Conservation (phyloP, 2,113 vertebrate genomes). For the Campylorhamphus procurvoides region DNA sequence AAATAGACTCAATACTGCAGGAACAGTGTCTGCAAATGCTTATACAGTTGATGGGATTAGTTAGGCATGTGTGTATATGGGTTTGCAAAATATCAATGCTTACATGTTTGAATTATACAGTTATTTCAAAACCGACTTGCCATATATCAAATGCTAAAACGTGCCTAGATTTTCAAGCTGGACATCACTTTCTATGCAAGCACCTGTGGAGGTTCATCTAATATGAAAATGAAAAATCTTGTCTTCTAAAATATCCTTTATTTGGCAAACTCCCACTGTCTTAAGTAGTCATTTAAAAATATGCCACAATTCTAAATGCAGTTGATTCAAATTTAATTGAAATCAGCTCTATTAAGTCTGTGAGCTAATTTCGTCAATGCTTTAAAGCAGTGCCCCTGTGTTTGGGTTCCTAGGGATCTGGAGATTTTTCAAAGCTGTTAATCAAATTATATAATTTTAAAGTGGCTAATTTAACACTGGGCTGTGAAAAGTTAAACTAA, state of each 20-base stretch:
- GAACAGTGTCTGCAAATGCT: not conserved
- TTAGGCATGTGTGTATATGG: accelerated
- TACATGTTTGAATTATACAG: not conserved
- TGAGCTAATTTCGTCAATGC: not conserved
- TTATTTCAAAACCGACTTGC: not conserved
- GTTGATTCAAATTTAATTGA: not conserved
- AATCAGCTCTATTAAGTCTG: not conserved
- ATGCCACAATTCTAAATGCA: not conserved
- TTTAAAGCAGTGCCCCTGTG: not conserved
- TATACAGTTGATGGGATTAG: not conserved
- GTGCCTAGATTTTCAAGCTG: not conserved
- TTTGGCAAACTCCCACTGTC: not conserved
- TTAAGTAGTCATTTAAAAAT: not conserved
- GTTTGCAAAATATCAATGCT: not conserved
- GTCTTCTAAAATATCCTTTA: not conserved
- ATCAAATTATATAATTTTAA: not conserved
- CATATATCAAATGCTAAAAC: not conserved
- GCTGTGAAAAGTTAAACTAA: not conserved
- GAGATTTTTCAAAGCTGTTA: not conserved
- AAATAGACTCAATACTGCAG: not conserved
- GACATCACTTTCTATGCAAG: not conserved
- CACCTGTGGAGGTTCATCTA: not conserved
- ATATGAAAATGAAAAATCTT: not conserved
- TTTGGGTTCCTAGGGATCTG: not conserved
- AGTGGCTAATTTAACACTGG: not conserved